Percentiles rank a stretch among this genome's conserved stretches.
These are phyloP conservation scores for Oreochromis niloticus DNA, from an alignment of 2,113 vertebrate genomes.

Conservation along the genomic window DNA sequence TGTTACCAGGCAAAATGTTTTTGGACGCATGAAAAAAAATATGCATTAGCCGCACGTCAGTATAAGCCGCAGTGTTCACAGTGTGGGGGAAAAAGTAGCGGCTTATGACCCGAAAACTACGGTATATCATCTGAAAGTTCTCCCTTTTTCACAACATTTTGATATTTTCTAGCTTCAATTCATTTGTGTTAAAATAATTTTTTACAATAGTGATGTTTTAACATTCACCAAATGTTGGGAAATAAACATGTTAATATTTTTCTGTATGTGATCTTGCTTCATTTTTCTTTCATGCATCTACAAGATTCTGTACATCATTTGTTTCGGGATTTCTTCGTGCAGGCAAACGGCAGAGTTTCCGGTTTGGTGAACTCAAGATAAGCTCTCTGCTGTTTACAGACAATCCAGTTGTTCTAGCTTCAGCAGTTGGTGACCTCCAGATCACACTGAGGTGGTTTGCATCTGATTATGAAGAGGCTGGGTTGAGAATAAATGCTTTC, in stretches of 20 bases:
- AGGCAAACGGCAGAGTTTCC: not conserved
- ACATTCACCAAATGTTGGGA: not conserved
- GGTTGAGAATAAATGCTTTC: not conserved
- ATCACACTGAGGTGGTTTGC: not conserved
- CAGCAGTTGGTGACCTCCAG: not conserved
- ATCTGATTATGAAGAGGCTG: not conserved
- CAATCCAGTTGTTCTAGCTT: not conserved
- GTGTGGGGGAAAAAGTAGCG: too few species aligned
- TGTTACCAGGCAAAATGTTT: too few species aligned
- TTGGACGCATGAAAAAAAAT: too few species aligned
- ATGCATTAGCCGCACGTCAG: too few species aligned
- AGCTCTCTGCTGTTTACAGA: not conserved
- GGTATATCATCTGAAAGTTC: not conserved
- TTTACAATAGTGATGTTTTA: not conserved
- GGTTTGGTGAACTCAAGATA: not conserved
- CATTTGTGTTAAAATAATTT: not conserved
- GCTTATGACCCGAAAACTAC: too few species aligned
- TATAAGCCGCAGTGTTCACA: too few species aligned
- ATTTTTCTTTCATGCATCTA: not conserved
- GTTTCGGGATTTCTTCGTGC: not conserved
- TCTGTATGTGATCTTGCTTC: not conserved
- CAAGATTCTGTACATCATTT: not conserved
- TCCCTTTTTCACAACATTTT: not conserved
- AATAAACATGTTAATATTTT: not conserved
- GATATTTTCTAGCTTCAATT: not conserved